Evolutionary conservation across 2,797 vertebrate species (phyloP).

Genomic region (Mormyrus hasselquistii): DNA sequence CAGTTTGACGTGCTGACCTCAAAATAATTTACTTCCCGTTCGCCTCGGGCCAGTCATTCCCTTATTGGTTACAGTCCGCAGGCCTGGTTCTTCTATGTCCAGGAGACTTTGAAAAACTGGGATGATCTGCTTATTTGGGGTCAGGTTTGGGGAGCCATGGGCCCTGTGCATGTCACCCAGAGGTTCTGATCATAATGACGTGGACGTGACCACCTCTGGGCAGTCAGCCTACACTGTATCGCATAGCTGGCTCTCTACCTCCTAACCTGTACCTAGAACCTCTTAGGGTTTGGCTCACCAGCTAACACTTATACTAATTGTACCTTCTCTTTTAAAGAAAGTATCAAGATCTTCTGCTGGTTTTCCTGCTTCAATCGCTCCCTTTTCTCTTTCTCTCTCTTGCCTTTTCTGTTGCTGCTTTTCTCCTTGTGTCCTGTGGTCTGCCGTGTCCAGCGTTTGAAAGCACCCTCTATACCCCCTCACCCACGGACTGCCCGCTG

Average conservation of each 20-base stretch:
- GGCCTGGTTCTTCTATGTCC: background rate
- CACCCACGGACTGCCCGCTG: constrained; percentile 78
- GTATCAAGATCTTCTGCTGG: constrained; percentile 56
- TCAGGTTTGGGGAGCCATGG: background rate
- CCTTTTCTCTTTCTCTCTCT: constrained; percentile 68
- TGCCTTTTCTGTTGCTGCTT: constrained; percentile 66
- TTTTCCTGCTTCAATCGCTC: constrained; percentile 96
- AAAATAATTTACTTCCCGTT: background rate
- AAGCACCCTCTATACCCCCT: constrained; percentile 80
- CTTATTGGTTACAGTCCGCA: background rate
- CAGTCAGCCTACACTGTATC: background rate
- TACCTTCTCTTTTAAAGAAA: background rate
- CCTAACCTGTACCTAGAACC: background rate
- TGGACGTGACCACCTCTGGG: background rate
- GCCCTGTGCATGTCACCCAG: background rate
- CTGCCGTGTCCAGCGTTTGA: constrained; percentile 79
- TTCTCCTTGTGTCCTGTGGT: constrained; percentile 39
- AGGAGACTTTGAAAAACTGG: background rate
- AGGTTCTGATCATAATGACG: background rate
- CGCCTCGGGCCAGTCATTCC: background rate
- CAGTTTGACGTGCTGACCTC: background rate
- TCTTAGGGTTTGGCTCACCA: background rate
- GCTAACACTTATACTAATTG: constrained; percentile 14
- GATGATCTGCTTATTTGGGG: background rate
- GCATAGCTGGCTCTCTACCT: background rate